These are phyloP conservation scores for Anadara kagoshimensis DNA, from an alignment of 1,140 invertebrate species.

Conservation along the genomic window DNA sequence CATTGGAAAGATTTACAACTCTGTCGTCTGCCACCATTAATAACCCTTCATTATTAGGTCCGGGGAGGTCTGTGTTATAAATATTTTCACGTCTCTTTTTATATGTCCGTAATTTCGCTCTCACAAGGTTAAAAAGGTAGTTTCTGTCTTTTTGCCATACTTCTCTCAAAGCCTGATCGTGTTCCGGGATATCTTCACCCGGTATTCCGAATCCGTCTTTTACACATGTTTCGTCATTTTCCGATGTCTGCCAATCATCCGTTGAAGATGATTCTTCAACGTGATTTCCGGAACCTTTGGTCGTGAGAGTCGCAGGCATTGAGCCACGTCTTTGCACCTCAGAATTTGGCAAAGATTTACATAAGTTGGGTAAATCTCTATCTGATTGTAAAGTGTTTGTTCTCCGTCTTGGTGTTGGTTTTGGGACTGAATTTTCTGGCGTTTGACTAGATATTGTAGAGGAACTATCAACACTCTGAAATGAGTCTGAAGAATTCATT, in stretches of 20 bases:
- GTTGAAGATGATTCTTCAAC: constrained; percentile 8
- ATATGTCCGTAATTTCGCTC: constrained; percentile 46
- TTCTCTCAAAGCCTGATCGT: constrained; percentile 48
- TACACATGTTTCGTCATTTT: not conserved
- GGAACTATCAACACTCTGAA: not conserved
- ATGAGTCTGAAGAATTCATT: not conserved
- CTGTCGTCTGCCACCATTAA: constrained; percentile 36
- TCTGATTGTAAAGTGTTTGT: not conserved
- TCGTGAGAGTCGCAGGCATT: not conserved
- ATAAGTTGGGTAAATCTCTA: not conserved
- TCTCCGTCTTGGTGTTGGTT: not conserved
- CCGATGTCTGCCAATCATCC: constrained; percentile 22
- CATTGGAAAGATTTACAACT: no score
- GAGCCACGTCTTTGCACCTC: not conserved
- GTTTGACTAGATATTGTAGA: not conserved
- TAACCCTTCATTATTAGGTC: constrained; percentile 30
- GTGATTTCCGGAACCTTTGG: constrained; percentile 12
- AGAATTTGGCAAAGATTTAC: no score
- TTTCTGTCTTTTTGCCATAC: constrained; percentile 56
- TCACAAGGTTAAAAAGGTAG: constrained; percentile 56
- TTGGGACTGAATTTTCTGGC: not conserved
- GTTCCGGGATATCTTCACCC: constrained; percentile 23
- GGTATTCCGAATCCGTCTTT: constrained; percentile 8
- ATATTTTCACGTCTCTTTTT: constrained; percentile 22
- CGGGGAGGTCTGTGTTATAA: constrained; percentile 27